Evolutionary conservation across 2,113 vertebrate genomes (phyloP).

Genomic region (Salvelinus namaycush): DNA sequence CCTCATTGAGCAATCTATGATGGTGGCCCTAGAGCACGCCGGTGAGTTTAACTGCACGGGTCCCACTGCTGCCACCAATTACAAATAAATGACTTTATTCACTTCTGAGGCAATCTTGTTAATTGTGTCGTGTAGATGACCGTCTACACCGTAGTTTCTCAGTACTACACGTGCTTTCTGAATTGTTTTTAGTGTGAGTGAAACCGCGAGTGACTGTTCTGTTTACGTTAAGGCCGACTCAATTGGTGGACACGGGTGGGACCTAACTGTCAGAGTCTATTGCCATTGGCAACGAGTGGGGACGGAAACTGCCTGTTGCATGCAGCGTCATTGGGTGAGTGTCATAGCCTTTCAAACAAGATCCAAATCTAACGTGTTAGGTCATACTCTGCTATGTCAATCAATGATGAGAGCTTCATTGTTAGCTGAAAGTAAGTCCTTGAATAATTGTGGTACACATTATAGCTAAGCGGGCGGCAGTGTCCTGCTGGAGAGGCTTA

Average conservation of each 20-base stretch:
- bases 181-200: background rate
- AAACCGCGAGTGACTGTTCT: background rate
- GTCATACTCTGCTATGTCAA: conserved; percentile 34
- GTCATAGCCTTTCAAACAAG: conserved; percentile 26
- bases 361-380: background rate
- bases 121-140: background rate
- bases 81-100: background rate
- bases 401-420: conserved; percentile 38
- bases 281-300: conserved; percentile 92
- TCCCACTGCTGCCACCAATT: background rate
- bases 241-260: conserved; percentile 96
- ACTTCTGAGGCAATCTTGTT: background rate
- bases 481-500: conserved; percentile 32
- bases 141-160: background rate
- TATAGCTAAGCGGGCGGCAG: conserved; percentile 17
- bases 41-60: conserved; percentile 70
- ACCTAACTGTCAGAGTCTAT: conserved; percentile 86
- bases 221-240: conserved; percentile 80
- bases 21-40: conserved; percentile 94
- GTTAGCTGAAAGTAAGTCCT: conserved; percentile 29
- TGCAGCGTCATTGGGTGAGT: conserved; percentile 91
- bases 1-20: conserved; percentile 97
- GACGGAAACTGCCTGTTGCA: conserved; percentile 96
- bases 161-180: background rate
- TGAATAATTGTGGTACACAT: conserved; percentile 47